Conservation (phyloP, 2,797 vertebrate species). For the Pipistrellus pipistrellus region DNA sequence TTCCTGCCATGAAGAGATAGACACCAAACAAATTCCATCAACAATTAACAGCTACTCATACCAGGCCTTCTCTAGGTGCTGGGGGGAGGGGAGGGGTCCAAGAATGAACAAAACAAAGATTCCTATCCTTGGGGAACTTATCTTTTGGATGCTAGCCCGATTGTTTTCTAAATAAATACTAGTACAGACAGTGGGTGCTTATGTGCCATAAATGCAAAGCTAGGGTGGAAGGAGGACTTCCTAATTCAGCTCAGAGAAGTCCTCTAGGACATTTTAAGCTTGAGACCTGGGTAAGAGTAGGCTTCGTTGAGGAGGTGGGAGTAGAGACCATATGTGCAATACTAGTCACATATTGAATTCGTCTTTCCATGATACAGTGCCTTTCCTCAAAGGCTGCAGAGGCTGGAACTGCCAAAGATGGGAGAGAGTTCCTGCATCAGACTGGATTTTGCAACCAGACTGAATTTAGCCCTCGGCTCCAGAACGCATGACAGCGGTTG, state of each 20-base stretch:
- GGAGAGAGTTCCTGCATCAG: neutral
- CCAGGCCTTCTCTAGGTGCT: neutral
- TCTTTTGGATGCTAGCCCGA: neutral
- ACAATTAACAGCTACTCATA: neutral
- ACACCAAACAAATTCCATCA: neutral
- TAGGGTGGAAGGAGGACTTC: neutral
- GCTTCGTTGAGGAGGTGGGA: neutral
- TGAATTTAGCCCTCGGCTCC: slow-evolving; percentile 6
- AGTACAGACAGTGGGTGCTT: neutral
- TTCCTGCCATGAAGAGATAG: neutral
- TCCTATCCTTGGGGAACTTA: neutral
- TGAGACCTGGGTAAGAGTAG: neutral
- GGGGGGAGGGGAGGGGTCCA: too few species aligned
- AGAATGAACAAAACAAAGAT: slow-evolving; percentile 9
- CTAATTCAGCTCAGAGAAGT: neutral
- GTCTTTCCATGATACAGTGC: neutral
- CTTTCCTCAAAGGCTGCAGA: slow-evolving; percentile 7
- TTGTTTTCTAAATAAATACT: neutral
- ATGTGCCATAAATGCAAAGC: neutral
- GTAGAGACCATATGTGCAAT: neutral
- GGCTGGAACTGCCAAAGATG: neutral
- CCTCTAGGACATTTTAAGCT: neutral
- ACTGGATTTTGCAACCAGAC: neutral
- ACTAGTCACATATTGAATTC: neutral
- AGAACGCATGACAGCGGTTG: neutral